These are phyloP conservation scores for Hucho hucho DNA, from an alignment of 2,113 vertebrate genomes.

Conservation along the genomic window DNA sequence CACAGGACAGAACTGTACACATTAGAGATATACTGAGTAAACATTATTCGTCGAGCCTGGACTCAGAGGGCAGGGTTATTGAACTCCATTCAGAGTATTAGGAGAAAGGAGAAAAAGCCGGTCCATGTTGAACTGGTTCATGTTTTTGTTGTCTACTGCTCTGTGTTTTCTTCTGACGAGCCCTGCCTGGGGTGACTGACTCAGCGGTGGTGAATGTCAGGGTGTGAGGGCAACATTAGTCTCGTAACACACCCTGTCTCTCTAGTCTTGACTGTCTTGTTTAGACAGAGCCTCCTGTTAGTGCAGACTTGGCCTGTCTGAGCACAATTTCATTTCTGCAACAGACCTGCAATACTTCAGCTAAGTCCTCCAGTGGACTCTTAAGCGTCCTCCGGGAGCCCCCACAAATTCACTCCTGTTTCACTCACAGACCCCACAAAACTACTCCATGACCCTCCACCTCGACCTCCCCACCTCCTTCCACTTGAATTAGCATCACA, in stretches of 20 bases:
- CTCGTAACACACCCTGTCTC: neutral
- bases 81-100: neutral
- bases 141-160: neutral
- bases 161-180: constrained; percentile 3
- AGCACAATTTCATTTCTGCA: too few relatives aligned
- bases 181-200: constrained; percentile 11
- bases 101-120: neutral
- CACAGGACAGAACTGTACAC: neutral
- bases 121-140: neutral
- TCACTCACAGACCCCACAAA: neutral
- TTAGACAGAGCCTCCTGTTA: neutral
- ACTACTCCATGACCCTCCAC: neutral
- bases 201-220: neutral
- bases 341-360: too few relatives aligned
- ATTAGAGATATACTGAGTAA: neutral
- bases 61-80: neutral
- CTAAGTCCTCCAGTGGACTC: neutral
- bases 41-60: neutral
- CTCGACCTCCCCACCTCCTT: neutral
- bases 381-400: neutral
- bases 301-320: too few relatives aligned
- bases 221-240: neutral
- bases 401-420: neutral
- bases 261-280: neutral
- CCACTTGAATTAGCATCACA: constrained; percentile 1